Percentiles rank a stretch among this genome's conserved stretches.
Conservation (phyloP, 2,113 vertebrate species). For the Orientallactaga bullata region DNA sequence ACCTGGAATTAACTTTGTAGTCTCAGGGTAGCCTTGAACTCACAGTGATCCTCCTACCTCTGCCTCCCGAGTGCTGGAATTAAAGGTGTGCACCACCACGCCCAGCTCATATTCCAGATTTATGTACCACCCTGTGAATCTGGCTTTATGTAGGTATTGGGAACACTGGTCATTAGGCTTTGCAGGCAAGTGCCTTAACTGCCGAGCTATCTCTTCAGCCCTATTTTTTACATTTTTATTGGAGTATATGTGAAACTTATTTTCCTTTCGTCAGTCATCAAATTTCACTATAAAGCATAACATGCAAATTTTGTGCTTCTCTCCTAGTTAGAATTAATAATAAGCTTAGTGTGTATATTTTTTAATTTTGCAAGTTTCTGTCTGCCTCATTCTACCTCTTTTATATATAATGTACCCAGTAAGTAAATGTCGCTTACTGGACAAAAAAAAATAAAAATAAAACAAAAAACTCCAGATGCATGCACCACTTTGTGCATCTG, state of each 20-base stretch:
- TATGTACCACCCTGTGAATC: too few relatives aligned
- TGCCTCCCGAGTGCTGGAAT: too few relatives aligned
- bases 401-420: constrained; percentile 26
- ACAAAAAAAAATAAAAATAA: constrained; percentile 17
- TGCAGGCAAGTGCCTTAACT: too few relatives aligned
- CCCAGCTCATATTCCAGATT: too few relatives aligned
- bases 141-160: too few relatives aligned
- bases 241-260: constrained; percentile 57
- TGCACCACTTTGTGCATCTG: neutral
- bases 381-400: constrained; percentile 1
- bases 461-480: neutral
- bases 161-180: too few relatives aligned
- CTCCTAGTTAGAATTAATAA: constrained; percentile 42
- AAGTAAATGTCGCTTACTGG: neutral
- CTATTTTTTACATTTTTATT: neutral
- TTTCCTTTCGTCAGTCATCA: constrained; percentile 65
- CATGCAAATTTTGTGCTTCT: constrained; percentile 67
- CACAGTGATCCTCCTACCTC: too few relatives aligned
- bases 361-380: constrained; percentile 51
- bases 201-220: too few relatives aligned
- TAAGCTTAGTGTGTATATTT: constrained; percentile 56
- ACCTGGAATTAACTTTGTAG: too few relatives aligned
- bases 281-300: constrained; percentile 54
- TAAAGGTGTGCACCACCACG: too few relatives aligned
- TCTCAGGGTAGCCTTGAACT: too few relatives aligned